Conservation (phyloP, 2,797 vertebrate genomes). For the Petrocephalus sullivani region DNA sequence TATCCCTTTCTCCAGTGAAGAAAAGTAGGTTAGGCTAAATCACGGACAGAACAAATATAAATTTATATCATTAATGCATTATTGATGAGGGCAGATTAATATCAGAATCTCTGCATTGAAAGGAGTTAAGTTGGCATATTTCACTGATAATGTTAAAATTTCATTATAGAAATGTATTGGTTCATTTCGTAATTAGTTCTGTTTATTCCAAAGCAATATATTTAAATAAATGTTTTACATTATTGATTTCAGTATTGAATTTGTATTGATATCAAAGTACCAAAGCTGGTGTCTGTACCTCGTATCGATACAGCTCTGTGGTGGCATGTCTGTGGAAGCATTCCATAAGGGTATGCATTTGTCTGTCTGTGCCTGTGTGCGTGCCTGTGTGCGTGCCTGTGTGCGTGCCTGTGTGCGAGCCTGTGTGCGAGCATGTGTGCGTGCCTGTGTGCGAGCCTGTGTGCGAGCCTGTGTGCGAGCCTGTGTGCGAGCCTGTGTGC, state of each 20-base stretch:
- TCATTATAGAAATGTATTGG: neutral
- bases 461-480: too few relatives aligned
- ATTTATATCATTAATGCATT: neutral
- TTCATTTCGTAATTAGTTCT: neutral
- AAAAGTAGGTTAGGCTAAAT: neutral
- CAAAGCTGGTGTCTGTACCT: neutral
- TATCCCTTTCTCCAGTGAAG: neutral
- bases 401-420: too few relatives aligned
- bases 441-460: too few relatives aligned
- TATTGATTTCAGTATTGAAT: neutral
- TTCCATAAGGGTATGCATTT: conserved; percentile 23
- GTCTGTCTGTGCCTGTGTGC: too few relatives aligned
- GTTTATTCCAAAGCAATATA: neutral
- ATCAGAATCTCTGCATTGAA: neutral
- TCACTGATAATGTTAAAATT: neutral
- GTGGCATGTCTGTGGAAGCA: neutral
- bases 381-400: conserved; percentile 11
- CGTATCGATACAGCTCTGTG: neutral
- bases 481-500: too few relatives aligned
- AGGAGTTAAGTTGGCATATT: neutral
- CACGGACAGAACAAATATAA: neutral
- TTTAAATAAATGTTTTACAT: neutral
- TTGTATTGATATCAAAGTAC: neutral
- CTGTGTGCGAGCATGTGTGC: too few relatives aligned
- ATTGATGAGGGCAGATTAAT: neutral